These are phyloP conservation scores for Dorcus parallelipipedus DNA, from an alignment of 2,888 invertebrate species.

Conservation along the genomic window DNA sequence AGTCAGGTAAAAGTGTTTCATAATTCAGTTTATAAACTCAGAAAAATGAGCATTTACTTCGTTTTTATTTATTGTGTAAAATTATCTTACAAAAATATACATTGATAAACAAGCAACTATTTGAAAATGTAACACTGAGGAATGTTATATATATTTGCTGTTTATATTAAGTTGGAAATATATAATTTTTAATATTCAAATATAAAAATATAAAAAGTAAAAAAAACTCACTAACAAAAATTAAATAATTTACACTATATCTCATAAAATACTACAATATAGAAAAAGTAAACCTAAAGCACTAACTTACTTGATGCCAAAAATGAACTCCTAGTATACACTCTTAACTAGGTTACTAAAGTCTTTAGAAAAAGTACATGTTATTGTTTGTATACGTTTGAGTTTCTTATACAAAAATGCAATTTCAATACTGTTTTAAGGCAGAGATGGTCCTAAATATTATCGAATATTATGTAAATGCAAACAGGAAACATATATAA, in stretches of 20 bases:
- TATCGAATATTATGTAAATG: not conserved
- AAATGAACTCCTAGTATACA: not conserved
- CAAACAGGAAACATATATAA: not conserved
- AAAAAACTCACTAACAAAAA: not conserved
- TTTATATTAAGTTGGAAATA: not conserved
- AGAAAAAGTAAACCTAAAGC: not conserved
- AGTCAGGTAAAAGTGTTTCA: no score
- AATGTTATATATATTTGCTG: not conserved
- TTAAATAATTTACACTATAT: not conserved
- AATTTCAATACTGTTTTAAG: not conserved
- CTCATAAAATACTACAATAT: not conserved
- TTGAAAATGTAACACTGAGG: not conserved
- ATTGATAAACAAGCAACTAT: constrained; percentile 1
- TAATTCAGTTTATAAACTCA: no score
- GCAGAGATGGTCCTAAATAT: not conserved
- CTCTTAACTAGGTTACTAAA: not conserved
- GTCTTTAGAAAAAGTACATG: not conserved
- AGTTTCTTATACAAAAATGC: not conserved
- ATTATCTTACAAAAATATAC: constrained; percentile 2
- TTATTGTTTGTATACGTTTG: not conserved
- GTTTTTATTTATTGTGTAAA: not conserved
- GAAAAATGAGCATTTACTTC: no score
- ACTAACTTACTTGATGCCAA: not conserved
- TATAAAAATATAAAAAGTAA: not conserved
- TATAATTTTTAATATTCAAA: not conserved